phyloP scores from a whole-genome alignment of 2,888 invertebrate species.

The Nesidiocoris tenuis region DNA sequence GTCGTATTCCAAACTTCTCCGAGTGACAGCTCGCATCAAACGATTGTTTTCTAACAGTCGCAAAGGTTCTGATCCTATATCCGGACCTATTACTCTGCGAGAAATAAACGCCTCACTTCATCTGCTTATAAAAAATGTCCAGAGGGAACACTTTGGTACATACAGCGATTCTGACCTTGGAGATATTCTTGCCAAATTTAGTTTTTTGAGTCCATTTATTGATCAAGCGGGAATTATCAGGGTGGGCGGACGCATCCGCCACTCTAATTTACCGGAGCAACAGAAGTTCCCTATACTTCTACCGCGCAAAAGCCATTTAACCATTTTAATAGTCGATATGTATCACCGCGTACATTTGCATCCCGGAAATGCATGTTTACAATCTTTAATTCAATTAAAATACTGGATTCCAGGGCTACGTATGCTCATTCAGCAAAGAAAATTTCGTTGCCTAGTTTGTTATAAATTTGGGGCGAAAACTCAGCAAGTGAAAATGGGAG shows the following conservation, averaged over 20 bases:
- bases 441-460: too few relatives aligned
- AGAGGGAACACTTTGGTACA: background rate
- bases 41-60: background rate
- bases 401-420: background rate
- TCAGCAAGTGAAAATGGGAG: background rate
- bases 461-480: background rate
- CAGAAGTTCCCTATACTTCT: too few relatives aligned
- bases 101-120: background rate
- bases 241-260: constrained; percentile 39
- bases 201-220: constrained; percentile 12
- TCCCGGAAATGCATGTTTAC: background rate
- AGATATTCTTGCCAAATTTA: background rate
- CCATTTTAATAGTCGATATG: background rate
- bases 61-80: too few relatives aligned
- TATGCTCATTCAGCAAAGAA: background rate
- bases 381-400: background rate
- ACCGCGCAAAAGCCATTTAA: background rate
- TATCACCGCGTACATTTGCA: background rate
- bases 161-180: background rate
- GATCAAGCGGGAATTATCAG: constrained; percentile 26
- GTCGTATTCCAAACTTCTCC: background rate
- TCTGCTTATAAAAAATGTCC: background rate
- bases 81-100: background rate
- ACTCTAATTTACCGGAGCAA: background rate
- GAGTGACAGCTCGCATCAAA: background rate